Percentiles rank a stretch among this genome's conserved stretches.
phyloP scores from a whole-genome alignment of 2,888 invertebrate genomes.

The Panzeria rudis region DNA sequence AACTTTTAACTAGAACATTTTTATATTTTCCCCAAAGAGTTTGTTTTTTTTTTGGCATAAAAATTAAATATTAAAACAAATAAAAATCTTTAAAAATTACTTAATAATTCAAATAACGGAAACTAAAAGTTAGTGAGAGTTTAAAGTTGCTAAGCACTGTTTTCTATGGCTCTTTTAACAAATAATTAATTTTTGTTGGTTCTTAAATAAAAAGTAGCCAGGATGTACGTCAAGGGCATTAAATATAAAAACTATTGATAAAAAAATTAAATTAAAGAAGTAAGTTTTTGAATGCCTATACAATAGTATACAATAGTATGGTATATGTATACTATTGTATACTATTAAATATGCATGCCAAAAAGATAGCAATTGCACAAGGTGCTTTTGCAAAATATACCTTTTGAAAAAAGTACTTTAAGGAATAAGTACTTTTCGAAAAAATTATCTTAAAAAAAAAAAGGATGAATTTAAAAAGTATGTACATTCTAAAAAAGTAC shows the following conservation, averaged over 20 bases:
- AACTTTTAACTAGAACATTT: conserved; percentile 52
- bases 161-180: neutral
- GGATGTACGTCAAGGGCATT: neutral
- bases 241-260: neutral
- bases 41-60: conserved; percentile 10
- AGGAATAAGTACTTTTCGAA: too few species aligned
- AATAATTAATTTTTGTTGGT: neutral
- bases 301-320: too few species aligned
- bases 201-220: neutral
- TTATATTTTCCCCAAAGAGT: conserved; percentile 53
- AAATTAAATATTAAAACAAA: conserved; percentile 18
- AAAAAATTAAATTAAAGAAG: neutral
- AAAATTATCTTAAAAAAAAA: neutral
- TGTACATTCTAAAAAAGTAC: neutral
- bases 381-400: too few species aligned
- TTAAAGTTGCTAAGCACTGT: neutral
- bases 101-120: conserved; percentile 41
- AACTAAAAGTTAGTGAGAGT: conserved; percentile 23
- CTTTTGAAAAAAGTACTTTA: too few species aligned
- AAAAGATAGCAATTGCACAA: too few species aligned
- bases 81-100: conserved; percentile 26
- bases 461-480: neutral
- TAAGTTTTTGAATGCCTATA: too few species aligned
- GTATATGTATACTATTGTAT: too few species aligned
- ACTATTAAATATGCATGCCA: too few species aligned